A percentile compares a stretch with the other conserved stretches of the same genome.
These are phyloP conservation scores for Hyperoplus immaculatus DNA, from an alignment of 2,797 vertebrate genomes.

Conservation along the genomic window DNA sequence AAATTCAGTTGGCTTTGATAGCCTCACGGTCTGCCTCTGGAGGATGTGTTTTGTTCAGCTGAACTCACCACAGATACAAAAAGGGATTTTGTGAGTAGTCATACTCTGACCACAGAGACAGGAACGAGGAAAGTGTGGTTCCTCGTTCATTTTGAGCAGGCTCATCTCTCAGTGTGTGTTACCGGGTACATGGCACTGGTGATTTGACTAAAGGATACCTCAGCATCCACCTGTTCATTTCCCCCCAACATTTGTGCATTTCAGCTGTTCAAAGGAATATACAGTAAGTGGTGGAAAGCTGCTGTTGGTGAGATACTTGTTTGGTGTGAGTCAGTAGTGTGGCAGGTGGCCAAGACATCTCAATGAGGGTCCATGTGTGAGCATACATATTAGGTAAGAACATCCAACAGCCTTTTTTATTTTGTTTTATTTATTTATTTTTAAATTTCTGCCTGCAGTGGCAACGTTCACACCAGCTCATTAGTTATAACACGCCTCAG, in stretches of 20 bases:
- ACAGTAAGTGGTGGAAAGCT: constrained; percentile 48
- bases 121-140: constrained; percentile 14
- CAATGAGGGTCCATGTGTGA: constrained; percentile 31
- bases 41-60: neutral
- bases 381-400: constrained; percentile 45
- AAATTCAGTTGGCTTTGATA: neutral
- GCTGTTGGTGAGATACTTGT: constrained; percentile 43
- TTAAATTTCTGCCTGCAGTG: constrained; percentile 30
- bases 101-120: neutral
- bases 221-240: constrained; percentile 42
- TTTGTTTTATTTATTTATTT: too few species aligned
- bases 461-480: constrained; percentile 66
- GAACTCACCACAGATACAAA: neutral
- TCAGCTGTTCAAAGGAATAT: constrained; percentile 22
- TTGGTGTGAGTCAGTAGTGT: constrained; percentile 57
- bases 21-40: neutral
- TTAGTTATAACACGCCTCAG: constrained; percentile 66
- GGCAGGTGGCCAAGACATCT: constrained; percentile 54
- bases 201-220: constrained; percentile 52
- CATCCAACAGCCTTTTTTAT: constrained; percentile 41
- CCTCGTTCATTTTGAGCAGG: constrained; percentile 9
- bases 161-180: constrained; percentile 46
- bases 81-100: neutral
- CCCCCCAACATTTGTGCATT: constrained; percentile 15
- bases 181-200: constrained; percentile 3